Evolutionary conservation across 2,888 invertebrate genomes (phyloP), one percentile per base, ranked within the genome.

Genomic region (Molanna angustata): DNA sequence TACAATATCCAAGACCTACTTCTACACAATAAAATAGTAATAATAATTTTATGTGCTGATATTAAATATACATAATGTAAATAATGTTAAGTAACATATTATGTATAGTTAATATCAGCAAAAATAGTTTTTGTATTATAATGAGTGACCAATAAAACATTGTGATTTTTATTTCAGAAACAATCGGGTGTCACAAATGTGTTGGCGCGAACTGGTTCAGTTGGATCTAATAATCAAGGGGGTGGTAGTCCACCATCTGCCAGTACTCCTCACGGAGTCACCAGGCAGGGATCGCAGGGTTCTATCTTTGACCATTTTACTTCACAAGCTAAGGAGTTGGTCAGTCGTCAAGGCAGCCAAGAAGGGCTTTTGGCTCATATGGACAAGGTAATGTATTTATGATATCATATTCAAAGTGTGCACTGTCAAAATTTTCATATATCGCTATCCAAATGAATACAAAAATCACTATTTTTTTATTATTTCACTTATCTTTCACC

Each of bases 251-350:
- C 59, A 7, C 45, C 58, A 18, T 51, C 37, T 4, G 32, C 40
- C 7, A 46, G 51, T 42, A 41, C 43, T 31, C 48, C 32, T 61
- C 27, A 49, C 39, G 74, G 75, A 13, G 77, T 76, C 0, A 80
- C 84, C 1, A 78, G 90, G 2, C 90, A 92, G 67, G 84, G 87
- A 1, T 90, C 90, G 0, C 92, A 92, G 64, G 82, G 88, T 1
- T 94, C 93, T 0, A 70, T 94, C 1, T 82, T 94, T 62, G 94
- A 94, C 68, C 90, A 92, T 64, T 86, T 94, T 65, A 87, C 94
- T 2, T 83, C 84, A 0, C 93, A 93, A 65, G 94, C 94, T 9
- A 92, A 93, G 68, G 94, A 93, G 63, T 71, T 94, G 51, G 92
- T 94, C 1, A 91, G 90, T 0, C 76, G 92, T 1, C 93, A 93